Percentiles rank a stretch among this genome's conserved stretches.
These are phyloP conservation scores for Dendrolimus houi DNA, from an alignment of 2,888 invertebrate genomes.

Conservation along the genomic window DNA sequence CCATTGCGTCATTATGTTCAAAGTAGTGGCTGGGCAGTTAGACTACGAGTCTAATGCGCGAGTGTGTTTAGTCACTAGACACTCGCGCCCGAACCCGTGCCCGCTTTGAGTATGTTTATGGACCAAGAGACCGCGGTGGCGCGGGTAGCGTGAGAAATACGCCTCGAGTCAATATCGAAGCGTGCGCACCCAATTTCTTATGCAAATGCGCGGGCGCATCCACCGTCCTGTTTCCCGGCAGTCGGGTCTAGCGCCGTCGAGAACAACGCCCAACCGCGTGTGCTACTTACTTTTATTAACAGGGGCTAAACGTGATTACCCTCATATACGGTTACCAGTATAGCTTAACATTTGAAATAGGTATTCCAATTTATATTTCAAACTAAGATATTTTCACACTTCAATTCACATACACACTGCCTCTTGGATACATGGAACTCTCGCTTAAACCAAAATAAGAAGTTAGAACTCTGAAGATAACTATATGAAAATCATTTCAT, in stretches of 20 bases:
- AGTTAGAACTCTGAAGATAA: too few relatives aligned
- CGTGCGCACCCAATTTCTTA: slow-evolving; percentile 71
- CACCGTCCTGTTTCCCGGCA: slow-evolving; percentile 3
- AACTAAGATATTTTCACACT: too few relatives aligned
- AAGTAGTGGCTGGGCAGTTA: neutral
- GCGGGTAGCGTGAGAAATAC: slow-evolving; percentile 65
- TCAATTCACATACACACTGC: too few relatives aligned
- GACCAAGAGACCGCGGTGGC: slow-evolving; percentile 21
- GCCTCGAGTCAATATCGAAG: slow-evolving; percentile 46
- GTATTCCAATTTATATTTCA: too few relatives aligned
- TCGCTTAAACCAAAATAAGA: too few relatives aligned
- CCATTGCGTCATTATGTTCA: too few relatives aligned
- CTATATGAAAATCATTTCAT: too few relatives aligned
- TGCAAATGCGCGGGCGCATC: slow-evolving; percentile 46
- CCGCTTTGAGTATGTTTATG: slow-evolving; percentile 1
- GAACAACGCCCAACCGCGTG: slow-evolving; percentile 26
- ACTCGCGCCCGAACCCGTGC: slow-evolving; percentile 14
- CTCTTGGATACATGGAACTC: too few relatives aligned
- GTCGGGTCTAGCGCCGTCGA: too few relatives aligned
- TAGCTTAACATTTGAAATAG: too few relatives aligned
- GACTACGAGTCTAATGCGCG: slow-evolving; percentile 1
- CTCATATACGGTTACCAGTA: slow-evolving; percentile 25
- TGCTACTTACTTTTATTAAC: slow-evolving; percentile 51
- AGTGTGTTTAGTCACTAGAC: slow-evolving; percentile 14
- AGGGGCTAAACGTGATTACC: slow-evolving; percentile 46